Evolutionary conservation across 2,888 invertebrate genomes (phyloP).

Genomic region (Drosophila formosana): DNA sequence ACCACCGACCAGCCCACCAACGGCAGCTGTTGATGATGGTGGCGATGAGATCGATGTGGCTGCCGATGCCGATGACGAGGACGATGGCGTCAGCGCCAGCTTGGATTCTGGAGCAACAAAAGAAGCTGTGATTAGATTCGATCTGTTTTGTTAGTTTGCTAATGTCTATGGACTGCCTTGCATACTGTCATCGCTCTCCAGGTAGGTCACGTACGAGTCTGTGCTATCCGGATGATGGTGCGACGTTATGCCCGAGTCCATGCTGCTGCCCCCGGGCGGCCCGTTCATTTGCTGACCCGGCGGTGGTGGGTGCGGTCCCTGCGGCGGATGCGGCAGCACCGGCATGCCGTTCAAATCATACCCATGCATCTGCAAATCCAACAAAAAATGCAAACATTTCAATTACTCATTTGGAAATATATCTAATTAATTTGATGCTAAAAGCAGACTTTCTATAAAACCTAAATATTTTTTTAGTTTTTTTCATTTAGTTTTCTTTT

Average conservation of each 20-base stretch:
- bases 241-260: constrained; percentile 86
- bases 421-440: no score
- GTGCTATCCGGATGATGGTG: constrained; percentile 92
- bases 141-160: constrained; percentile 73
- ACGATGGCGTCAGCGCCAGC: constrained; percentile 83
- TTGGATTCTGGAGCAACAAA: constrained; percentile 85
- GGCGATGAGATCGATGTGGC: constrained; percentile 81
- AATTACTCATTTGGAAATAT: neutral
- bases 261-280: constrained; percentile 84
- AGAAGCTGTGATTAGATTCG: constrained; percentile 85
- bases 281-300: constrained; percentile 87
- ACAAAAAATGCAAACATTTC: neutral
- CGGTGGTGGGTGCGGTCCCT: constrained; percentile 86
- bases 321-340: constrained; percentile 83
- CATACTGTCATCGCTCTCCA: constrained; percentile 94
- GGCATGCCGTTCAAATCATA: constrained; percentile 90
- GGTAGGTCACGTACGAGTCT: constrained; percentile 95
- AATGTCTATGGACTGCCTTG: constrained; percentile 90
- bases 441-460: no score
- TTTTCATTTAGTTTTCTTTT: no score
- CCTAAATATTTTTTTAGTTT: no score
- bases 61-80: constrained; percentile 78
- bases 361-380: constrained; percentile 92
- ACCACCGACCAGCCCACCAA: constrained; percentile 49
- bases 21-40: constrained; percentile 67